Conservation (phyloP, 2,113 vertebrate species). For the Muntiacus muntjak region DNA sequence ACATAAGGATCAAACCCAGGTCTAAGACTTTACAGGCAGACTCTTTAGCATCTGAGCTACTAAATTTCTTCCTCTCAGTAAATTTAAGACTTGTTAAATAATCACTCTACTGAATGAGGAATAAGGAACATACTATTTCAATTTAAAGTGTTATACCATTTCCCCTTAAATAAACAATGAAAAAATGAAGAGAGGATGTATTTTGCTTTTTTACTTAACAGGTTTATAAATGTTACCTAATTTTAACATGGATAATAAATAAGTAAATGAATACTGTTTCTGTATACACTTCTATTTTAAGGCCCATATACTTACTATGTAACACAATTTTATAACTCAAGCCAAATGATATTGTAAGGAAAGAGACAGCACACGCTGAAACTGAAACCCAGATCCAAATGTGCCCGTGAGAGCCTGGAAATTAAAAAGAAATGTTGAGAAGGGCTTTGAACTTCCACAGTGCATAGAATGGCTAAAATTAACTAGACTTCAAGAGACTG, state of each 20-base stretch:
- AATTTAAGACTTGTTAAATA: background rate
- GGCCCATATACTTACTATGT: background rate
- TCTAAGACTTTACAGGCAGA: background rate
- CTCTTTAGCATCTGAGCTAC: background rate
- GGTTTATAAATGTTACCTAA: background rate
- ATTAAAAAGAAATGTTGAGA: background rate
- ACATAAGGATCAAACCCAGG: background rate
- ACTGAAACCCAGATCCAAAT: background rate
- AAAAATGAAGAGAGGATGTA: background rate
- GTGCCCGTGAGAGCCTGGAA: background rate
- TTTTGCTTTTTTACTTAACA: background rate
- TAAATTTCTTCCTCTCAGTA: background rate
- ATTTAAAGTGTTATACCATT: background rate
- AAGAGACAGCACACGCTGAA: background rate
- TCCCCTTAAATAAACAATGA: background rate
- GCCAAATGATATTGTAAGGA: background rate
- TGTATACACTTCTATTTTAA: background rate
- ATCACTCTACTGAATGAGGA: background rate
- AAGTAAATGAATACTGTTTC: background rate
- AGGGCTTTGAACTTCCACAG: background rate
- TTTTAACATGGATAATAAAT: background rate
- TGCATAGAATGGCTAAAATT: background rate
- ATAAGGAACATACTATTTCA: background rate
- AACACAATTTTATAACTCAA: background rate
- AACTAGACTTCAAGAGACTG: background rate